These are phyloP conservation scores for Drosophila lacertosa DNA, from an alignment of 1,140 invertebrate species.

Conservation along the genomic window DNA sequence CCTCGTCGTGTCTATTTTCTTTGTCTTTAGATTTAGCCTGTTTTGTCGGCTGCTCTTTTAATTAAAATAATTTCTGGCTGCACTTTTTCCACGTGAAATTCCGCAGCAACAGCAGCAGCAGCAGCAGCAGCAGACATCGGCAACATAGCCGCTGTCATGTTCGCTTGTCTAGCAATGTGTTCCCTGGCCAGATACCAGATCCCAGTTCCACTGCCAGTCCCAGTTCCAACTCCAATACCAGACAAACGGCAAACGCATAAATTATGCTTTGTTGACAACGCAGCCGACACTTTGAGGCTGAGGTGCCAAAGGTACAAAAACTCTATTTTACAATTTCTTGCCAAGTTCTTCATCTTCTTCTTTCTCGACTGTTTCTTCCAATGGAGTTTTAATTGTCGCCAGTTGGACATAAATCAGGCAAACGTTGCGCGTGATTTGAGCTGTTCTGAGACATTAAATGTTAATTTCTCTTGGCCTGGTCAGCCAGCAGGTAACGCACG, in stretches of 20 bases:
- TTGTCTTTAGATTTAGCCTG: constrained; percentile 16
- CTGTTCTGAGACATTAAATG: constrained; percentile 71
- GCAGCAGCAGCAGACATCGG: constrained; percentile 45
- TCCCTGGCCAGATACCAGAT: constrained; percentile 42
- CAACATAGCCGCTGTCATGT: constrained; percentile 75
- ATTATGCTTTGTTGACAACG: constrained; percentile 77
- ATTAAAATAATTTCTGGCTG: constrained; percentile 77
- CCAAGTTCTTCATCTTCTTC: constrained; percentile 2
- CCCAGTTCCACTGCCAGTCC: constrained; percentile 7
- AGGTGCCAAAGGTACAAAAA: constrained; percentile 65
- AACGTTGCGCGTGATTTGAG: constrained; percentile 60
- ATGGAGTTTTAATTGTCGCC: constrained; percentile 74
- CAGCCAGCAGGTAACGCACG: constrained; percentile 66
- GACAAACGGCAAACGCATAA: constrained; percentile 67
- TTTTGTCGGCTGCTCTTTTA: constrained; percentile 49
- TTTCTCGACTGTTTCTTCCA: constrained; percentile 25
- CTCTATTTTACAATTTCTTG: constrained; percentile 60
- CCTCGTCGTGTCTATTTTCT: constrained; percentile 23
- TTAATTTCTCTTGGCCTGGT: constrained; percentile 63
- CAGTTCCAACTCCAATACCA: constrained; percentile 33
- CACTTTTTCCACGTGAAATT: constrained; percentile 79
- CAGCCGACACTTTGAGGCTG: constrained; percentile 10
- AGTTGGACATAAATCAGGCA: constrained; percentile 61
- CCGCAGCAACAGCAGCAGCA: constrained; percentile 32
- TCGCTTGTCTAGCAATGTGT: constrained; percentile 74